These are phyloP conservation scores for Spisula subtruncata DNA, from an alignment of 2,888 invertebrate species.

Conservation along the genomic window DNA sequence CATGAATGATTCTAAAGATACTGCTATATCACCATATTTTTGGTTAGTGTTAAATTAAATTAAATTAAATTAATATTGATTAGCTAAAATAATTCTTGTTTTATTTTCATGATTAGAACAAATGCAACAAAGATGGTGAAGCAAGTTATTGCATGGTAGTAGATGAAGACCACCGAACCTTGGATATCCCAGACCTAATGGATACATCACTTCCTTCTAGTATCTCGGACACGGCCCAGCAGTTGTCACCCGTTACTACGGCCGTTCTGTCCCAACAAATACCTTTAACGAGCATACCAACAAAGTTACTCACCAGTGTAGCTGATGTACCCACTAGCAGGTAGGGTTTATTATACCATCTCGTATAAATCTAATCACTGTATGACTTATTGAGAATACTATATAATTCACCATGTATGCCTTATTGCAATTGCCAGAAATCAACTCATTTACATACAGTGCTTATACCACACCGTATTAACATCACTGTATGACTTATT, in stretches of 20 bases:
- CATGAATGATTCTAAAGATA: too few relatives aligned
- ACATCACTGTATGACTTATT: too few relatives aligned
- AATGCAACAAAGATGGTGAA: not conserved
- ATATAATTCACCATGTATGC: too few relatives aligned
- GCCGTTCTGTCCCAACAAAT: constrained; percentile 25
- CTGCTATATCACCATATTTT: too few relatives aligned
- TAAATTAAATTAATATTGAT: not conserved
- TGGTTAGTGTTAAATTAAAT: too few relatives aligned
- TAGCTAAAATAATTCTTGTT: not conserved
- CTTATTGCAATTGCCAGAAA: too few relatives aligned
- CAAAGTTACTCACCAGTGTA: not conserved
- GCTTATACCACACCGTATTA: too few relatives aligned
- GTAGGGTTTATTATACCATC: not conserved
- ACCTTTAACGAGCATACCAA: constrained; percentile 9
- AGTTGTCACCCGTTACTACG: constrained; percentile 24
- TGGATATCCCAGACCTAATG: constrained; percentile 18
- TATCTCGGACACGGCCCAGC: not conserved
- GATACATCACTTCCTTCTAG: constrained; percentile 31
- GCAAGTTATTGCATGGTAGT: not conserved
- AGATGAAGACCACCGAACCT: not conserved
- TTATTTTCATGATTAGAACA: not conserved
- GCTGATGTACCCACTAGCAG: constrained; percentile 23
- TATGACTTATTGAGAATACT: too few relatives aligned
- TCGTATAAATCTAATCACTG: too few relatives aligned
- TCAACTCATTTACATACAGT: too few relatives aligned